Evolutionary conservation across 1,140 invertebrate species (phyloP), one percentile per base, ranked within the genome.

Genomic region (Sycophila sp.): DNA sequence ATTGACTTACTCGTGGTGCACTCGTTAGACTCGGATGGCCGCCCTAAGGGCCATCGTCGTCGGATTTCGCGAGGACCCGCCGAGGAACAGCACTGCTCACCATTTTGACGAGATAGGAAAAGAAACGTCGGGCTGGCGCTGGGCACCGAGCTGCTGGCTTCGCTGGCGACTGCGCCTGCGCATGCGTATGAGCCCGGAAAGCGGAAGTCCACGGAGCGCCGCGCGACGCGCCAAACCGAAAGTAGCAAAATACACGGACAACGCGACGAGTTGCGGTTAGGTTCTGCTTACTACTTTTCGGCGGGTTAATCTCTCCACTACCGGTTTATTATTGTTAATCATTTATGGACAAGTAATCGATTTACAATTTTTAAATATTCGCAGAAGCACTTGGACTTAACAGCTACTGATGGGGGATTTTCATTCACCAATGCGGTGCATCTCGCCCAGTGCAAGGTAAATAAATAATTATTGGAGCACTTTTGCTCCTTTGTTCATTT

Each of bases 361-460:
- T 26, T 64, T 51, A 51, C 1, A 36, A 22, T 45, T 17, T 24
- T 45, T 5, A 51, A 38, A 64, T 15, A 36, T 7, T 34, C 15
- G 32, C 30, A 8, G 22, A 51, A 34, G n/a, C n/a, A n/a, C 26
- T 38, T 38, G 10, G 4, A 10, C 26, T 26, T n/a, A 11, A 28
- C 4, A 69, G 73, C 73, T n/a, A n/a, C n/a, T n/a, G 62, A 84
- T 84, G 82, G 75, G 76, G 22, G 77, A 77, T 34, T 84, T 83
- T 59, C 71, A 77, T 64, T 84, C 82, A 38, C 72, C 82, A 7
- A 83, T 83, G 81, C 69, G 73, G 19, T 77, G 70, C 55, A 83
- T 83, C 64, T 83, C 82, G 28, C 75, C 81, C 4, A 83, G 82
- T 40, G 80, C 81, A 30, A 80, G 81, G 82, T 83, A 71, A 75